Percentiles rank a stretch among this genome's conserved stretches.
Conservation (phyloP, 2,888 invertebrate species). For the Melanargia galathea region DNA sequence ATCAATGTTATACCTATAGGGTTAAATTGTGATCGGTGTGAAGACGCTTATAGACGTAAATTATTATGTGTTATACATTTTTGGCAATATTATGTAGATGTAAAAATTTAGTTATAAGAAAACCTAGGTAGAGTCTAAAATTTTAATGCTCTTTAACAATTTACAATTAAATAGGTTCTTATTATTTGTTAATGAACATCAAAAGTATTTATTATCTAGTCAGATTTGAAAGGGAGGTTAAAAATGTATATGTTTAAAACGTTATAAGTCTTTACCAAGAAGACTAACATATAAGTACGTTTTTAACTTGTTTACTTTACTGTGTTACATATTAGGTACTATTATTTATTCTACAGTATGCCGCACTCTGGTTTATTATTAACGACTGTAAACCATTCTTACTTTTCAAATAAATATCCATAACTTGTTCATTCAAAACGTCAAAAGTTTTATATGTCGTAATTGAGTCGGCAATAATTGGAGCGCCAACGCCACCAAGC, state of each 20-base stretch:
- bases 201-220: no score
- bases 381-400: neutral
- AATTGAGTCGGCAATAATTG: no score
- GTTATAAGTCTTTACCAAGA: no score
- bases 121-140: slow-evolving; percentile 15
- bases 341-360: neutral
- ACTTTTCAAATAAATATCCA: neutral
- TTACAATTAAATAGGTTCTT: neutral
- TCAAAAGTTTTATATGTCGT: neutral
- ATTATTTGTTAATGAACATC: no score
- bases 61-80: slow-evolving; percentile 35
- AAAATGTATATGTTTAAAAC: no score
- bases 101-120: slow-evolving; percentile 30
- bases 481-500: no score
- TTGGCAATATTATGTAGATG: slow-evolving; percentile 33
- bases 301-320: no score
- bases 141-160: slow-evolving; percentile 1
- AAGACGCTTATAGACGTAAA: slow-evolving; percentile 74
- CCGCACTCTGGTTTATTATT: neutral
- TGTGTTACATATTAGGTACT: no score
- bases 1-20: slow-evolving; percentile 56
- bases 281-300: no score
- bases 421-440: neutral
- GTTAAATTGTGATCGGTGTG: slow-evolving; percentile 77
- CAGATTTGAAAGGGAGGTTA: no score